A percentile compares a stretch with the other conserved stretches of the same genome.
Evolutionary conservation across 2,797 vertebrate genomes (phyloP).

Genomic region (Mus spretus): DNA sequence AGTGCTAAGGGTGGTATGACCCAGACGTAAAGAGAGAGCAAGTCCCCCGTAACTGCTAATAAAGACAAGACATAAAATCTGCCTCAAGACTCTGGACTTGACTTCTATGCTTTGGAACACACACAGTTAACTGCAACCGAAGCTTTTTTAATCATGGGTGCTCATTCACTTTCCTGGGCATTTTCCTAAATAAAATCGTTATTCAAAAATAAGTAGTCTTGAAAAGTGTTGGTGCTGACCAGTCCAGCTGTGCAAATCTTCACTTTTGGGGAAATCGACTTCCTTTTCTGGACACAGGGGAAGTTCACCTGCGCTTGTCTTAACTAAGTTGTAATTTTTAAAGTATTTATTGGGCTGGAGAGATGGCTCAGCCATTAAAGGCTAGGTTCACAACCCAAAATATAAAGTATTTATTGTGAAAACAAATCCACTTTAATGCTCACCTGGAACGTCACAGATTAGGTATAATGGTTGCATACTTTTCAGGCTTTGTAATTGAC

Average conservation of each 20-base stretch:
- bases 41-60: conserved; percentile 47
- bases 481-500: conserved; percentile 26
- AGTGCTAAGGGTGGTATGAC: neutral
- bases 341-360: neutral
- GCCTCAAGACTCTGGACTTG: neutral
- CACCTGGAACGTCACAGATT: conserved; percentile 14
- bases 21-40: neutral
- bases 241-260: neutral
- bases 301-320: neutral
- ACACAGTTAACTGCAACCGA: conserved; percentile 64
- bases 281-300: neutral
- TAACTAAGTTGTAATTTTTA: conserved; percentile 33
- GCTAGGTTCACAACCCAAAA: too few relatives aligned
- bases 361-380: too few relatives aligned
- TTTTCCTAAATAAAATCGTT: conserved; percentile 46
- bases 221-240: neutral
- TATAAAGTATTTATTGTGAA: conserved; percentile 18
- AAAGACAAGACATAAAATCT: conserved; percentile 60
- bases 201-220: conserved; percentile 56
- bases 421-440: neutral
- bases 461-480: neutral
- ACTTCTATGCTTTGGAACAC: neutral
- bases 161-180: conserved; percentile 46
- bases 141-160: conserved; percentile 54
- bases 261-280: neutral